Percentiles rank a stretch among this genome's conserved stretches.
Evolutionary conservation across 2,113 vertebrate genomes (phyloP).

Genomic region (Pteropus alecto): DNA sequence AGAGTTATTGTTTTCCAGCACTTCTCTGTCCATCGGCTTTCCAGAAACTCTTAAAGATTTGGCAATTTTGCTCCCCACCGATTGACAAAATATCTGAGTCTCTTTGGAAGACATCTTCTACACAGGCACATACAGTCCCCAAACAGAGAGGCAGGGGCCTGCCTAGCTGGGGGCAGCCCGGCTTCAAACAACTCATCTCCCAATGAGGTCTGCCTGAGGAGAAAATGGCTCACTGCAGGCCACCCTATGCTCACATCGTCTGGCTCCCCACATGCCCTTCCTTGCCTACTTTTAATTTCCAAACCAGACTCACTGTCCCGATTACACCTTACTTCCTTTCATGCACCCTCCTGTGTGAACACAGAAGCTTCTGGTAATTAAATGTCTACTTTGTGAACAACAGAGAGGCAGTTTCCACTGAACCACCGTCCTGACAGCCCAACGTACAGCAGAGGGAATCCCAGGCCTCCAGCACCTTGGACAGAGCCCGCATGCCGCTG

Average conservation of each 20-base stretch:
- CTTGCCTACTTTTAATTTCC: constrained; percentile 73
- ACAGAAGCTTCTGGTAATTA: constrained; percentile 76
- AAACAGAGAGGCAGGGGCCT: not conserved
- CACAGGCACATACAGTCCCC: not conserved
- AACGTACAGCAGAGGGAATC: constrained; percentile 31
- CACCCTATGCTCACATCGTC: constrained; percentile 57
- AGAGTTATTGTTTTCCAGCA: not conserved
- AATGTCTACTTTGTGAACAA: constrained; percentile 74
- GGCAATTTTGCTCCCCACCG: not conserved
- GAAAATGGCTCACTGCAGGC: not conserved
- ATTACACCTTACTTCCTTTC: constrained; percentile 76
- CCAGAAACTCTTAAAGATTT: not conserved
- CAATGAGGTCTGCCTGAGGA: constrained; percentile 26
- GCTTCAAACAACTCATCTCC: constrained; percentile 53
- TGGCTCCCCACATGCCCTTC: constrained; percentile 63
- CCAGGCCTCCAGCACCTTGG: constrained; percentile 47
- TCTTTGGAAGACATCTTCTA: not conserved
- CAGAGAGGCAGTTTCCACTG: constrained; percentile 63
- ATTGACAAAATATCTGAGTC: not conserved
- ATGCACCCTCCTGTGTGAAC: constrained; percentile 69
- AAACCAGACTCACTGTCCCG: constrained; percentile 67
- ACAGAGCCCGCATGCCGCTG: not conserved
- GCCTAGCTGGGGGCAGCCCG: not conserved
- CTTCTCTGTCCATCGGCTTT: not conserved
- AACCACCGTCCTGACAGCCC: constrained; percentile 58